phyloP scores from a whole-genome alignment of 2,888 invertebrate species.

The Fragum sueziense region DNA sequence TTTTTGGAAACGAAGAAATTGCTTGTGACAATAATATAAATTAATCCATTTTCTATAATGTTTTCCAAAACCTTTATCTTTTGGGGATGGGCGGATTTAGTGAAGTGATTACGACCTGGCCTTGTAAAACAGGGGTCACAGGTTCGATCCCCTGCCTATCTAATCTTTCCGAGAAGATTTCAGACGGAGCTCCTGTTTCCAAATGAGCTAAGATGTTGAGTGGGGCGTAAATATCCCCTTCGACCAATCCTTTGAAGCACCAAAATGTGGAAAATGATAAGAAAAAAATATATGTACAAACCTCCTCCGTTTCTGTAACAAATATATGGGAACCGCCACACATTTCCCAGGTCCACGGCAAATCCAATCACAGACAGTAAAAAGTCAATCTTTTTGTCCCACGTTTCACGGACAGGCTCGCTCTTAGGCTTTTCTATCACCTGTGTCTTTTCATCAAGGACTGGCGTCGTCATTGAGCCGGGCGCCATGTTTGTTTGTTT shows the following conservation, averaged over 20 bases:
- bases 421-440: constrained; percentile 65
- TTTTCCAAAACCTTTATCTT: too few relatives aligned
- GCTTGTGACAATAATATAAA: neutral
- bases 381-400: constrained; percentile 97
- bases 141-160: too few relatives aligned
- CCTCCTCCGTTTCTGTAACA: constrained; percentile 97
- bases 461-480: constrained; percentile 54
- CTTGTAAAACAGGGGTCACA: too few relatives aligned
- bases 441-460: constrained; percentile 64
- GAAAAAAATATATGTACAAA: constrained; percentile 83
- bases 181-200: too few relatives aligned
- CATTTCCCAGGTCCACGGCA: constrained; percentile 97
- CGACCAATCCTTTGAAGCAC: too few relatives aligned
- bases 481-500: constrained; percentile 51
- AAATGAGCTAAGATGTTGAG: too few relatives aligned
- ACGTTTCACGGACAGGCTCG: constrained; percentile 87
- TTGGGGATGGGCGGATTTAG: too few relatives aligned
- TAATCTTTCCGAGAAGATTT: too few relatives aligned
- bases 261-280: neutral
- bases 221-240: too few relatives aligned
- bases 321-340: constrained; percentile 95
- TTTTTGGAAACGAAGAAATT: neutral
- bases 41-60: too few relatives aligned
- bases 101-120: too few relatives aligned
- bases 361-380: constrained; percentile 98